Conservation (phyloP, 2,888 invertebrate species). For the Spilarctia lutea region DNA sequence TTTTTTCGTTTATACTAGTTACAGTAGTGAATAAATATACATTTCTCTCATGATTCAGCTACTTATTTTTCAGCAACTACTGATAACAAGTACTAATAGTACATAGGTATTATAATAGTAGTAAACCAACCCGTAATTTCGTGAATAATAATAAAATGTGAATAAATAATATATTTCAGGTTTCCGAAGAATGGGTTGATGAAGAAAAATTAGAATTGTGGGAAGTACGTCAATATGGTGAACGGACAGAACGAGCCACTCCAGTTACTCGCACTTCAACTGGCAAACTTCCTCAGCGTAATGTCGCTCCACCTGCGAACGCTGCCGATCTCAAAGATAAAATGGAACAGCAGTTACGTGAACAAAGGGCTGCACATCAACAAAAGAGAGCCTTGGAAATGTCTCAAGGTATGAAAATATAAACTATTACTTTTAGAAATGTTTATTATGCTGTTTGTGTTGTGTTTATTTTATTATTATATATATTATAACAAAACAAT, state of each 20-base stretch:
- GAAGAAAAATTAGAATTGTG: slow-evolving; percentile 98
- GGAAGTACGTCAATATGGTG: slow-evolving; percentile 98
- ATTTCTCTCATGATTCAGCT: neutral
- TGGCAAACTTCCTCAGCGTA: slow-evolving; percentile 88
- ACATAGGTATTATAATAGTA: neutral
- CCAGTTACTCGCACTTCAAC: slow-evolving; percentile 94
- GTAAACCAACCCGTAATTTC: neutral
- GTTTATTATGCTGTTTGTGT: neutral
- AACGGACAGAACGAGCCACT: slow-evolving; percentile 90
- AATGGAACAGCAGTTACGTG: slow-evolving; percentile 95
- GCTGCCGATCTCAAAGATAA: slow-evolving; percentile 94
- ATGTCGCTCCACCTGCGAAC: slow-evolving; percentile 83
- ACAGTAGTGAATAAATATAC: neutral
- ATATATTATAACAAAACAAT: neutral
- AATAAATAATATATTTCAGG: slow-evolving; percentile 66
- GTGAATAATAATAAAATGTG: neutral
- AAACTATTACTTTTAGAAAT: neutral
- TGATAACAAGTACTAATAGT: neutral
- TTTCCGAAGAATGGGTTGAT: slow-evolving; percentile 98
- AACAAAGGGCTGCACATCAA: slow-evolving; percentile 95
- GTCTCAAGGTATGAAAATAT: slow-evolving; percentile 83
- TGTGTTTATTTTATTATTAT: too few relatives aligned
- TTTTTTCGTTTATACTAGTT: too few relatives aligned
- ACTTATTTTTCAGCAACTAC: neutral
- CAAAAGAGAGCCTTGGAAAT: slow-evolving; percentile 93